Percentiles rank a stretch among this genome's conserved stretches.
phyloP scores from a whole-genome alignment of 2,888 invertebrate genomes.

The Mayetiola destructor region DNA sequence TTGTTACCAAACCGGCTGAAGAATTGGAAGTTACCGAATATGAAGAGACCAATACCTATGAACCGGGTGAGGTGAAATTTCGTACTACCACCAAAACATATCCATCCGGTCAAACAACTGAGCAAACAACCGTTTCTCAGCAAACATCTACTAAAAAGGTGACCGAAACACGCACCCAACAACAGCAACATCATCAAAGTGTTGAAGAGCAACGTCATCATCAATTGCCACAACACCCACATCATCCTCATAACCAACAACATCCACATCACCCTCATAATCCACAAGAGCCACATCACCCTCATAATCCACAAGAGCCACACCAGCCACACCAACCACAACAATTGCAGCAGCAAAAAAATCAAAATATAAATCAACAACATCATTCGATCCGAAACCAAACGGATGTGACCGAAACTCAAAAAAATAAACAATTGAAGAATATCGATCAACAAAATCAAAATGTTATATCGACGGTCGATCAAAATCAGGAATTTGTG shows the following conservation, averaged over 20 bases:
- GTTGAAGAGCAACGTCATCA: background rate
- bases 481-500: background rate
- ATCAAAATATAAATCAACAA: background rate
- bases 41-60: slow-evolving; percentile 14
- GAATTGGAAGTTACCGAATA: slow-evolving; percentile 29
- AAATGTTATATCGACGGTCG: background rate
- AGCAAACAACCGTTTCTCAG: background rate
- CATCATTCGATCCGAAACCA: background rate
- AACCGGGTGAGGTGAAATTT: slow-evolving; percentile 4
- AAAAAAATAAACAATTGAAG: background rate
- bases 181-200: slow-evolving; percentile 6
- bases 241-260: background rate
- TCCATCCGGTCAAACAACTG: background rate
- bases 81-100: background rate
- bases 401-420: background rate
- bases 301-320: background rate
- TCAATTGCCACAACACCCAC: background rate
- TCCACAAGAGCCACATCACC: background rate
- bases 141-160: background rate
- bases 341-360: background rate
- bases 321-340: background rate
- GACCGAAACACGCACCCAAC: background rate
- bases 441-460: background rate
- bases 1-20: slow-evolving; percentile 31
- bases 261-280: background rate